phyloP scores from a whole-genome alignment of 2,113 vertebrate species.

The Paratilapia polleni region DNA sequence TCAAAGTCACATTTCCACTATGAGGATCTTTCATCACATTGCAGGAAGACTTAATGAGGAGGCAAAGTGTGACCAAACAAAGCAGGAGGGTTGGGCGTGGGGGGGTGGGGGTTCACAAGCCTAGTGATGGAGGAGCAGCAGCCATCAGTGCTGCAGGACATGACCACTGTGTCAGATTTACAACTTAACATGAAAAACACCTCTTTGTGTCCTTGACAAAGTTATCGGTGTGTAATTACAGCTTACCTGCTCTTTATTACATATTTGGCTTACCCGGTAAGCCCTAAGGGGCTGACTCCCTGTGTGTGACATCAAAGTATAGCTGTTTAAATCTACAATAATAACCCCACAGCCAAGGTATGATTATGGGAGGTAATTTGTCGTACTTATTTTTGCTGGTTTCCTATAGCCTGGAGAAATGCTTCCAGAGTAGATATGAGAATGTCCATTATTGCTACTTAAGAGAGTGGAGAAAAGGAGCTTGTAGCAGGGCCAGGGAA shows the following conservation, averaged over 20 bases:
- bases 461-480: conserved; percentile 56
- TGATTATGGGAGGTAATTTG: conserved; percentile 62
- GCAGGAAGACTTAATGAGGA: conserved; percentile 50
- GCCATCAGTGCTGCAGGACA: conserved; percentile 34
- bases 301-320: conserved; percentile 27
- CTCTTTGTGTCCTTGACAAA: conserved; percentile 62
- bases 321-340: conserved; percentile 61
- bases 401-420: conserved; percentile 47
- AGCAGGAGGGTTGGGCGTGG: not conserved
- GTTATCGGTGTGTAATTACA: conserved; percentile 69
- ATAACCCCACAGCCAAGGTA: conserved; percentile 52
- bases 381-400: conserved; percentile 57
- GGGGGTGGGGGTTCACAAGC: conserved; percentile 39
- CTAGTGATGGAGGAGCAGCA: not conserved
- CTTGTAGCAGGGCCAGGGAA: conserved; percentile 38
- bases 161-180: conserved; percentile 61
- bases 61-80: conserved; percentile 53
- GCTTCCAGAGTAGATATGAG: conserved; percentile 51
- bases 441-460: conserved; percentile 67
- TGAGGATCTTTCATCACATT: conserved; percentile 38
- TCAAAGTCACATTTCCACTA: conserved; percentile 41
- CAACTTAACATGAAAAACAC: conserved; percentile 55
- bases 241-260: conserved; percentile 65
- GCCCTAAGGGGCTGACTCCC: conserved; percentile 36
- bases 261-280: conserved; percentile 61